A percentile compares a stretch with the other conserved stretches of the same genome.
These are phyloP conservation scores for Acleris holmiana DNA, from an alignment of 2,888 invertebrate genomes.

Conservation along the genomic window DNA sequence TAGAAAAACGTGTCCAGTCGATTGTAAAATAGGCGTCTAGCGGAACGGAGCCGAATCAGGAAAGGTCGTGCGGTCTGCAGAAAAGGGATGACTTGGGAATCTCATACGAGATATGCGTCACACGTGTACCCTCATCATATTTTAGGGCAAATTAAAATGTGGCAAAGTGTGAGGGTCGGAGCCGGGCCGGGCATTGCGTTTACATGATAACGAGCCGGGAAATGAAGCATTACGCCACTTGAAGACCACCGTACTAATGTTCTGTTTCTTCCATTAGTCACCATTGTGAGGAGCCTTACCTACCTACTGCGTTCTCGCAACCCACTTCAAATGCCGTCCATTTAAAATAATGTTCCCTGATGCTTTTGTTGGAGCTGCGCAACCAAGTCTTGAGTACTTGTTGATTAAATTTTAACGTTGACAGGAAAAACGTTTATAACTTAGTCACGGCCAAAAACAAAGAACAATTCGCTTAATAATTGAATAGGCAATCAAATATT, in stretches of 20 bases:
- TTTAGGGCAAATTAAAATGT: slow-evolving; percentile 43
- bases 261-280: slow-evolving; percentile 28
- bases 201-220: slow-evolving; percentile 20
- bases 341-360: neutral
- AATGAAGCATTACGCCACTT: slow-evolving; percentile 28
- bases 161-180: slow-evolving; percentile 37
- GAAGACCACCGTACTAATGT: slow-evolving; percentile 20
- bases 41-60: slow-evolving; percentile 14
- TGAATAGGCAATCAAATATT: slow-evolving; percentile 56
- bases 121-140: slow-evolving; percentile 42
- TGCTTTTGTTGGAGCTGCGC: neutral
- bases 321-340: slow-evolving; percentile 10
- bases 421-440: slow-evolving; percentile 18
- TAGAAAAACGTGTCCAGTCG: slow-evolving; percentile 31
- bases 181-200: slow-evolving; percentile 32
- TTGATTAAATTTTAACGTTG: slow-evolving; percentile 22
- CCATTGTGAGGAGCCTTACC: slow-evolving; percentile 25
- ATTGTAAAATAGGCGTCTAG: slow-evolving; percentile 29
- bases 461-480: slow-evolving; percentile 37
- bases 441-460: slow-evolving; percentile 35
- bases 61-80: slow-evolving; percentile 32
- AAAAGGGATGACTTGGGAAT: slow-evolving; percentile 19
- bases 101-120: slow-evolving; percentile 31
- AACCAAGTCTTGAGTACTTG: slow-evolving; percentile 3
- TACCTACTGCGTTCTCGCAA: slow-evolving; percentile 1